Percentiles rank a stretch among this genome's conserved stretches.
phyloP scores from a whole-genome alignment of 1,140 invertebrate species.

The Eupristina koningsbergeri region DNA sequence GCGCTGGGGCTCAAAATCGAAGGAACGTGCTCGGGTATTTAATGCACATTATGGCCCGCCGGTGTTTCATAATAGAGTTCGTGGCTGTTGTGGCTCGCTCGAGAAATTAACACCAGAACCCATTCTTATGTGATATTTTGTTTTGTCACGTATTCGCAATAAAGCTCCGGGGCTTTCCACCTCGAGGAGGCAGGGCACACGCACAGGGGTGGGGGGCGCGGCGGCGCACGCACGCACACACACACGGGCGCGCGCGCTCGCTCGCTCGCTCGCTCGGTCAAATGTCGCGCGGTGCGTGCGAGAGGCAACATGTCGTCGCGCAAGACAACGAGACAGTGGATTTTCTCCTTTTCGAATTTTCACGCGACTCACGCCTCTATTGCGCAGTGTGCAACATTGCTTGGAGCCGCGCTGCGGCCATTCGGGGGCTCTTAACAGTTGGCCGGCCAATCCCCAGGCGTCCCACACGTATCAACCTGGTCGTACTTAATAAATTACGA shows the following conservation, averaged over 20 bases:
- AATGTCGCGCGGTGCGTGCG: slow-evolving; percentile 23
- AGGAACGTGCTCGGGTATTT: not conserved
- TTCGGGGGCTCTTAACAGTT: slow-evolving; percentile 26
- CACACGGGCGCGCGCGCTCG: not conserved
- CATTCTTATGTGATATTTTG: not conserved
- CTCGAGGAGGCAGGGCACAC: not conserved
- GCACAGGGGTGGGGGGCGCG: not conserved
- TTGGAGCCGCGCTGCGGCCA: not conserved
- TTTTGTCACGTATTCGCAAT: slow-evolving; percentile 43
- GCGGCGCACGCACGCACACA: not conserved
- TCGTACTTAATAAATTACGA: slow-evolving; percentile 38
- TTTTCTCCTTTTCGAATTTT: slow-evolving; percentile 40
- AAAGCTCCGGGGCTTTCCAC: slow-evolving; percentile 29
- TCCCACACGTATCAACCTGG: slow-evolving; percentile 16
- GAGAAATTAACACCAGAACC: slow-evolving; percentile 34
- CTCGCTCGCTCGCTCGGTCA: slow-evolving; percentile 16
- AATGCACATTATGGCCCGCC: slow-evolving; percentile 13
- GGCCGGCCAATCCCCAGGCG: not conserved
- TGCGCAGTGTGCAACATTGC: not conserved
- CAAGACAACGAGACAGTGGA: slow-evolving; percentile 29
- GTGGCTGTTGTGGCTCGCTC: not conserved
- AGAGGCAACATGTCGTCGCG: slow-evolving; percentile 9
- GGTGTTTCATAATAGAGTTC: not conserved
- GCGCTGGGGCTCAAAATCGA: not conserved
- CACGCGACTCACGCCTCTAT: slow-evolving; percentile 6